Evolutionary conservation across 1,140 invertebrate species (phyloP), one percentile per base, ranked within the genome.

Genomic region (Drosophila murphyi): DNA sequence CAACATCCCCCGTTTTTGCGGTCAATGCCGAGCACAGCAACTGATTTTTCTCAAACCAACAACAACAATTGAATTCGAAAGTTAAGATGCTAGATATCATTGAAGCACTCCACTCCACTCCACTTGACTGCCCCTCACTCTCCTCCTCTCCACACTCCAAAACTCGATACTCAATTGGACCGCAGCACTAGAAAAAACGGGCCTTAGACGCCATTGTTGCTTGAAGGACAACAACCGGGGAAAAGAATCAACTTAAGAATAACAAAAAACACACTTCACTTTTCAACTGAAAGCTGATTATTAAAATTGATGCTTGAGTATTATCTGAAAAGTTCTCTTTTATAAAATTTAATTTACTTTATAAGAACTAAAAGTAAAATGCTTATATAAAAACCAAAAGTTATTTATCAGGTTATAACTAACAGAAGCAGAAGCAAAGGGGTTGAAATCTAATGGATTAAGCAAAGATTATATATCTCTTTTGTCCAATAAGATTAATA

Each of bases 21-120:
- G 64, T 59, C 48, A 69, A 72, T 56, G 64, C 69, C 74, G 61
- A 71, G 2, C 67, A 29, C 39, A 80, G 43, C 41, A 8, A 41
- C 70, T 61, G 45, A 54, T 54, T 50, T 61, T 62, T 62, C 73
- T 57, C 20, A 31, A 51, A 45, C 61, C 64, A 69, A 75, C 65
- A 54, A 82, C 78, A 86, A 85, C 34, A 68, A 82, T 87, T 69
- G 57, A 76, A 78, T 87, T 72, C 54, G 54, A 87, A 78, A 80
- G 71, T 64, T 65, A 65, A 61, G 81, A 83, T 83, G 74, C 50
- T 54, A 60, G 80, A 85, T 85, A 80, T 50, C 59, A 64, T 68
- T 56, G 48, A 57, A 51, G 37, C 20, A 35, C 35, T 43, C 39
- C 10, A 43, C 39, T 43, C 39, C 6, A 43, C 39, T 34, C 54